Base-by-base conservation (phyloP, 1,140 invertebrate genomes). In the Bombus pascuorum region DNA sequence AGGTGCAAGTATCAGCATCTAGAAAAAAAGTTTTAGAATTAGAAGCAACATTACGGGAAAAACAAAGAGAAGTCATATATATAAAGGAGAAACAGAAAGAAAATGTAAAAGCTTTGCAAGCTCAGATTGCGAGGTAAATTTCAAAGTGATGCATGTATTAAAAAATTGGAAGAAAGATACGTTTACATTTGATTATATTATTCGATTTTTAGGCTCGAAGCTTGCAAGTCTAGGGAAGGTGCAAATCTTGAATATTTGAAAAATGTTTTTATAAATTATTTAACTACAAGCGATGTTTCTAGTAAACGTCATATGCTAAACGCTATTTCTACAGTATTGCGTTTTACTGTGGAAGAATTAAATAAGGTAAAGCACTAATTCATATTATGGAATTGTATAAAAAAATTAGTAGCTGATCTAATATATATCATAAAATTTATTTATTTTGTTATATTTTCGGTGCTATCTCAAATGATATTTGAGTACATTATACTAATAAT, bases 171-270 rank as follows among this genome's bases (percentile, higher is more conserved):
- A 34, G 15, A 37, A 32, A 39, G 53, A 47, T 18, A 42, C 62
- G 75, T 72, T 34, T 76, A 53, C 4, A 80, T 70, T 57, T 8
- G 3, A 66, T 68, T 10, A 70, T 62, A 28, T 13, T n/a, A 47
- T 47, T 72, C 66, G 22, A 39, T 53, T 94, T 94, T 85, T 91
- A 98, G 98, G 90, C 93, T 98, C 66, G 96, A 98, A 90, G 96
- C 97, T 12, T 97, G 96, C 89, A 97, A 97, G 91, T 97, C 97
- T 6, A 95, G 98, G 37, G 98, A 98, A 94, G 97, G 97, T 18
- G 98, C 98, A 1, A 98, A 98, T 95, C 94, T 98, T 68, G 98
- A 98, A 93, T 98, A 99, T 93, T 93, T 99, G 84, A 99, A 99
- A 94, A 99, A 99, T 95, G 98, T 99, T 15, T 97, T 98, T 68